Base-by-base conservation (phyloP, 2,888 invertebrate genomes). In the Yponomeuta sedellus region DNA sequence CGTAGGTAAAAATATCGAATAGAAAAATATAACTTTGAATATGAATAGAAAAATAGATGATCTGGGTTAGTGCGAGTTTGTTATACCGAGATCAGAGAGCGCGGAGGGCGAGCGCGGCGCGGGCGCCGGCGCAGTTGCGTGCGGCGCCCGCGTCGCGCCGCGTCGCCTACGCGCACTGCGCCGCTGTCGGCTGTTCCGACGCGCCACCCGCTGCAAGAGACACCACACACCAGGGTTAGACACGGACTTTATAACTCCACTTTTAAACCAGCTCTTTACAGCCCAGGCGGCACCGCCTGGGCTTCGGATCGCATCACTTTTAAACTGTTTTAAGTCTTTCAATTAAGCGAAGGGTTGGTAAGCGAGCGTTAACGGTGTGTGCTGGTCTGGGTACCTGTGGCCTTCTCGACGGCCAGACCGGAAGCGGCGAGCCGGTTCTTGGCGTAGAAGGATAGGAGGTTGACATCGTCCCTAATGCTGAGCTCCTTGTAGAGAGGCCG, bases 361-460 rank as follows among this genome's bases (percentile, higher is more conserved):
- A 85, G 86, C 86, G 81, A 81, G 83, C 81, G 81, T 77, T 84
- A 85, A 85, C 82, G 79, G 71, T 79, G 85, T 81, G 82, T 81
- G 73, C 75, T 70, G 75, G 73, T 70, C 75, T 76, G 75, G 79
- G 82, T 85, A 92, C 92, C 90, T 93, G 93, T 83, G 81, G 80
- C 86, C 77, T 81, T 79, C 72, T 90, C 89, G 77, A 83, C 77
- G 78, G 88, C 88, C 72, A 92, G 80, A 65, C 91, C 91, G 77
- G 92, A 92, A 73, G 94, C 94, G 75, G 94, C 94, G 75, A 93
- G 93, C 75, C 95, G 93, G 87, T 95, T 95, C 92, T 95, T 95
- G 90, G 95, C 94, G 93, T 97, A 97, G 92, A 94, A 96, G 82
- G 97, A 97, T 81, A 97, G 93, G 78, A 96, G 94, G 82, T 96